A percentile compares a stretch with the other conserved stretches of the same genome.
phyloP scores from a whole-genome alignment of 2,113 vertebrate species.

The Furnarius figulus region DNA sequence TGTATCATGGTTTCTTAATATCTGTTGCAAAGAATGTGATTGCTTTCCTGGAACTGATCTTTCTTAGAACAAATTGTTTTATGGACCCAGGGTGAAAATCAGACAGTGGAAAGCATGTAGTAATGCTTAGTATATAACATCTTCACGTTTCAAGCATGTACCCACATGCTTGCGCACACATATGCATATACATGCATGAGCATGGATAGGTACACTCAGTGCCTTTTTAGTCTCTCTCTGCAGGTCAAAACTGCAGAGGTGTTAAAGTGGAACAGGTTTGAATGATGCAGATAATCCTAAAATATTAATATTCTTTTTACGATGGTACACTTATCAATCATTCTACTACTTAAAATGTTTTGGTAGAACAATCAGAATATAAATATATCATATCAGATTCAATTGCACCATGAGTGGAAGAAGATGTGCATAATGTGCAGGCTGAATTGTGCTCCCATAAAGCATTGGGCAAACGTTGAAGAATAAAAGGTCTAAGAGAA shows the following conservation, averaged over 20 bases:
- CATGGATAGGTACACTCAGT: accelerated
- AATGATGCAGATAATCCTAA: background rate
- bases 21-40: accelerated
- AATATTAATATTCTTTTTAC: background rate
- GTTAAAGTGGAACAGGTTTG: background rate
- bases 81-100: background rate
- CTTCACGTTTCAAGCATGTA: background rate
- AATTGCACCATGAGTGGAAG: background rate
- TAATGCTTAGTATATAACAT: background rate
- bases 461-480: background rate
- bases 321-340: background rate
- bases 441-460: background rate
- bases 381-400: background rate
- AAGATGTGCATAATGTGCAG: background rate
- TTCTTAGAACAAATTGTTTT: background rate
- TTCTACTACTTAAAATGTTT: background rate
- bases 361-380: background rate
- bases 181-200: accelerated
- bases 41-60: background rate
- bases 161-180: accelerated
- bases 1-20: background rate
- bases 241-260: background rate
- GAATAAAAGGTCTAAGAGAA: background rate
- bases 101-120: background rate
- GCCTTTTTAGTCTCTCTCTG: background rate